These are phyloP conservation scores for Aphaenogaster rudis DNA, from an alignment of 1,140 invertebrate genomes.

Conservation along the genomic window DNA sequence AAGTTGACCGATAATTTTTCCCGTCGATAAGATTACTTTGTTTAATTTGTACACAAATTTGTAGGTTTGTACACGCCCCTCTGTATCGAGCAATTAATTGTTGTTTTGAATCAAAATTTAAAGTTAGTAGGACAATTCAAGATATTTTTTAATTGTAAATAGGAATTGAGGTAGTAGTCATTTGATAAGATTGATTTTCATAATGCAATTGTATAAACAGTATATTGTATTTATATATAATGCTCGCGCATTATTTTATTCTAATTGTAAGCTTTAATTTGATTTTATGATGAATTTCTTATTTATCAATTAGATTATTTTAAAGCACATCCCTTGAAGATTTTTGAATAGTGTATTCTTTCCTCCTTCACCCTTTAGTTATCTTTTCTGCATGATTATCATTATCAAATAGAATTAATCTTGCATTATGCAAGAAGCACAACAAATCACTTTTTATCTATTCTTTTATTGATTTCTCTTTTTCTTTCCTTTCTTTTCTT, in stretches of 20 bases:
- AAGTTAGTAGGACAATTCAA: not conserved
- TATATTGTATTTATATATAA: not conserved
- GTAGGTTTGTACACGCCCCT: not conserved
- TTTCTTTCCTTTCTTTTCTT: not conserved
- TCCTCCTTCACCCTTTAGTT: not conserved
- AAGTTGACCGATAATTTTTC: constrained; percentile 16
- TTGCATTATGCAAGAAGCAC: not conserved
- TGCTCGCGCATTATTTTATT: not conserved
- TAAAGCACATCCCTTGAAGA: not conserved
- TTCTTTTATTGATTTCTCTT: not conserved
- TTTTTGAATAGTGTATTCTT: not conserved
- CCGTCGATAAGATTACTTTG: not conserved
- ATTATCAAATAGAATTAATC: not conserved
- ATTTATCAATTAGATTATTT: not conserved
- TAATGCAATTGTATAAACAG: not conserved
- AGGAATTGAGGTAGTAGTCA: not conserved
- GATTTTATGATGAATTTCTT: not conserved
- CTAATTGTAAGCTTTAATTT: not conserved
- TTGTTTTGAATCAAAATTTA: not conserved
- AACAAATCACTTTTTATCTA: not conserved
- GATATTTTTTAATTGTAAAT: not conserved
- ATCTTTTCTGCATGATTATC: not conserved
- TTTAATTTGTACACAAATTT: constrained; percentile 20
- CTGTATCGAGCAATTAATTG: not conserved
- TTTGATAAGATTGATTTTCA: not conserved